Percentiles rank a stretch among this genome's conserved stretches.
Evolutionary conservation across 2,888 invertebrate genomes (phyloP).

Genomic region (Cyrtodaria siliqua): DNA sequence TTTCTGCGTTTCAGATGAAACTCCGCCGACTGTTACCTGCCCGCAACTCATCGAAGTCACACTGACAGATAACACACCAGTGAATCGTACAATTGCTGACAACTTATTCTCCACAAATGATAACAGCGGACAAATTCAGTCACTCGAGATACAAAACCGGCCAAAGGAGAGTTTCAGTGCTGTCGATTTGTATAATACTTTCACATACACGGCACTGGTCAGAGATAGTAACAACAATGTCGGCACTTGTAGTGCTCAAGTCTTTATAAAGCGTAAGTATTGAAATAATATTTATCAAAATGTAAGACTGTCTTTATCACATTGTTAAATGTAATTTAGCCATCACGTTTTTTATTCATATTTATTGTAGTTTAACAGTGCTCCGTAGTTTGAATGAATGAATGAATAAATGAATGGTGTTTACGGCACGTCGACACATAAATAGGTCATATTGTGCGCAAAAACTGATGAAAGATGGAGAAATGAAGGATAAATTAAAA

Average conservation of each 20-base stretch:
- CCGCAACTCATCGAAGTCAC: slow-evolving; percentile 21
- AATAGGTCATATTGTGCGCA: too few species aligned
- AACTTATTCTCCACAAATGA: slow-evolving; percentile 38
- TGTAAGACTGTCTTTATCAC: too few species aligned
- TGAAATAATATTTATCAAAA: too few species aligned
- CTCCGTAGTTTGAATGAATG: too few species aligned
- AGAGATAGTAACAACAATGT: slow-evolving; percentile 30
- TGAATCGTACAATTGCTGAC: not conserved
- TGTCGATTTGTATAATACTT: slow-evolving; percentile 41
- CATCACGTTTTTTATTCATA: too few species aligned
- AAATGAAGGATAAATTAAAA: too few species aligned
- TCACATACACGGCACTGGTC: slow-evolving; percentile 23
- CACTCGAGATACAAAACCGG: not conserved
- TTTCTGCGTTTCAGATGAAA: slow-evolving; percentile 72
- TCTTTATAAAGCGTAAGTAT: slow-evolving; percentile 55
- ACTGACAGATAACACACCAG: slow-evolving; percentile 15
- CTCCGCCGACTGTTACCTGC: slow-evolving; percentile 67
- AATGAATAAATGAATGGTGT: too few species aligned
- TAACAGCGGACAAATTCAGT: slow-evolving; percentile 29
- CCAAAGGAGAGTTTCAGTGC: slow-evolving; percentile 15
- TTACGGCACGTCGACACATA: too few species aligned
- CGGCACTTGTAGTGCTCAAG: slow-evolving; percentile 40
- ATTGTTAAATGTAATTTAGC: too few species aligned
- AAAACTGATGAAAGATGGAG: too few species aligned
- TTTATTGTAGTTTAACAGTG: too few species aligned